phyloP scores from a whole-genome alignment of 2,113 vertebrate species.

The Mesitornis unicolor region DNA sequence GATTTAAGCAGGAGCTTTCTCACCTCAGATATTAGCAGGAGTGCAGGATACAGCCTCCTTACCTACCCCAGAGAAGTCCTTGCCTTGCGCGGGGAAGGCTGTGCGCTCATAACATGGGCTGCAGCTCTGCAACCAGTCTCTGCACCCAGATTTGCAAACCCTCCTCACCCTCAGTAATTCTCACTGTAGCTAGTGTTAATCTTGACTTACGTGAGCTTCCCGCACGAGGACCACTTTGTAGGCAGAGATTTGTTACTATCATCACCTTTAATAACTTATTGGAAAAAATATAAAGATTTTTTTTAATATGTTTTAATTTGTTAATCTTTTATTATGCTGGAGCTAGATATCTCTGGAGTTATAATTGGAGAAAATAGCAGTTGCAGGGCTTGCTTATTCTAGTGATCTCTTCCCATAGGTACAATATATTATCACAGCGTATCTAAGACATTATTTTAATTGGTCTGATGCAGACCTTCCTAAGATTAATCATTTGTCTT shows the following conservation, averaged over 20 bases:
- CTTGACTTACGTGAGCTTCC: accelerated
- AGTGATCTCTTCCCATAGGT: neutral
- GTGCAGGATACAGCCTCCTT: neutral
- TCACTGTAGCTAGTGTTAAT: neutral
- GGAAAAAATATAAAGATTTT: neutral
- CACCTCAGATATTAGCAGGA: accelerated
- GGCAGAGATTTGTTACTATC: neutral
- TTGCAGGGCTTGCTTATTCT: neutral
- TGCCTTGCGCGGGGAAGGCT: neutral
- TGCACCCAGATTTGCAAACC: neutral
- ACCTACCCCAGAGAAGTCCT: neutral
- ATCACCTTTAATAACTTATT: neutral
- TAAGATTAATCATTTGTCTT: slow-evolving; percentile 8
- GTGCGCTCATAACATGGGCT: accelerated
- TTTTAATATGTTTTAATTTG: neutral
- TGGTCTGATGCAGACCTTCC: slow-evolving; percentile 14
- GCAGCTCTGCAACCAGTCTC: neutral
- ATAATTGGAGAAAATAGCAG: neutral
- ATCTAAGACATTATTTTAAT: slow-evolving; percentile 40
- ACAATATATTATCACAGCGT: neutral
- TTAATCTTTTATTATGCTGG: neutral
- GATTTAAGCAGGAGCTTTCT: neutral
- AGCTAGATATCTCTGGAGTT: neutral
- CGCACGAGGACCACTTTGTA: neutral
- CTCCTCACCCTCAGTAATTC: neutral